phyloP scores from a whole-genome alignment of 2,888 invertebrate species.

The Sipha maydis region DNA sequence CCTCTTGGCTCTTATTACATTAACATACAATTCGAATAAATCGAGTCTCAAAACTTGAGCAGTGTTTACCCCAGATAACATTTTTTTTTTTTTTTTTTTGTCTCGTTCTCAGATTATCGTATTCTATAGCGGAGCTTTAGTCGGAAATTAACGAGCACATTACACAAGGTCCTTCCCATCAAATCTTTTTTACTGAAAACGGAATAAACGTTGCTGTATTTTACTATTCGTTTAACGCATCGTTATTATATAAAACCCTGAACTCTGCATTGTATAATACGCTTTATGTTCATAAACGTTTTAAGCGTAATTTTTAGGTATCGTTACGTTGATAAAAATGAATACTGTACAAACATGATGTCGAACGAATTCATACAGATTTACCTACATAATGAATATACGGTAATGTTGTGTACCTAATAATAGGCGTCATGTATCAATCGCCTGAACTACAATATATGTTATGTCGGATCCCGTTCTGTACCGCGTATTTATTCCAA shows the following conservation, averaged over 20 bases:
- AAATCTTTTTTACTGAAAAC: not conserved
- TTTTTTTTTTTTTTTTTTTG: not conserved
- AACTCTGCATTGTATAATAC: too few species aligned
- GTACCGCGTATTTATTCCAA: not conserved
- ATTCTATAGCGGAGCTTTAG: not conserved
- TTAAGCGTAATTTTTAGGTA: too few species aligned
- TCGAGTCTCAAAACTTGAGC: conserved; percentile 35
- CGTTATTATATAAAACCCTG: too few species aligned
- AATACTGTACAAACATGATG: too few species aligned
- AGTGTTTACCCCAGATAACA: conserved; percentile 44
- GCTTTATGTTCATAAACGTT: too few species aligned
- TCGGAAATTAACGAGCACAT: not conserved
- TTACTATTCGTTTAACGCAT: too few species aligned
- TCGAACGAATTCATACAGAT: too few species aligned
- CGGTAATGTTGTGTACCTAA: too few species aligned
- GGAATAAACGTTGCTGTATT: not conserved
- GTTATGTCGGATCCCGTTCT: too few species aligned
- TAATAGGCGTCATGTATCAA: not conserved
- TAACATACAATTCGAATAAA: conserved; percentile 57
- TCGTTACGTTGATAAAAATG: too few species aligned
- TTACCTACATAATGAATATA: too few species aligned
- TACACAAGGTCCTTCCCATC: not conserved
- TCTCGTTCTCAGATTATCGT: conserved; percentile 6
- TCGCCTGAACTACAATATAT: not conserved
- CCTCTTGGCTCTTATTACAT: conserved; percentile 32